A percentile compares a stretch with the other conserved stretches of the same genome.
Evolutionary conservation across 2,113 vertebrate species (phyloP).

Genomic region (Cygnus buccinator): DNA sequence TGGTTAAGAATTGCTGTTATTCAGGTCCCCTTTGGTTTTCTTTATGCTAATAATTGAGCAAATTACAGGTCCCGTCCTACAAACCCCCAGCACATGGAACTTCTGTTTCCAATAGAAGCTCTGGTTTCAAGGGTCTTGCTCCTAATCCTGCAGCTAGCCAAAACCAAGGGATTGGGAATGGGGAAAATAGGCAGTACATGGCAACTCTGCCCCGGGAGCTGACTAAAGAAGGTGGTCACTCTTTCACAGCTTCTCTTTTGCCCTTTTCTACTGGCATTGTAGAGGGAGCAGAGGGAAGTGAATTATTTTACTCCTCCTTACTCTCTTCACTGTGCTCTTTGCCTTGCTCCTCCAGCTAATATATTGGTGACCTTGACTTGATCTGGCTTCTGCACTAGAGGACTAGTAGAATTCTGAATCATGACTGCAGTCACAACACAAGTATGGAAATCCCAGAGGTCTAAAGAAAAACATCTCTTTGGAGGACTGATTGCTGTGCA

Average conservation of each 20-base stretch:
- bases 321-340: not conserved
- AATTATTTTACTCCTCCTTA: not conserved
- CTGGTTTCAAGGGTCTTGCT: fast-evolving
- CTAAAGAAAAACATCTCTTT: not conserved
- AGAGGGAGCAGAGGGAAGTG: not conserved
- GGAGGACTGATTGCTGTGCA: not conserved
- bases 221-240: not conserved
- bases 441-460: not conserved
- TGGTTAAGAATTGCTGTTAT: slow-evolving; percentile 29
- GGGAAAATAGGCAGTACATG: not conserved
- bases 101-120: slow-evolving; percentile 53
- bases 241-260: not conserved
- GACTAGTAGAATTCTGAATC: not conserved
- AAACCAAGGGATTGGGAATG: not conserved
- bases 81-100: slow-evolving; percentile 41
- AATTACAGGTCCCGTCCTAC: slow-evolving; percentile 43
- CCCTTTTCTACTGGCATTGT: not conserved
- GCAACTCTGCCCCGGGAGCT: not conserved
- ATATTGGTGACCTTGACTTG: not conserved
- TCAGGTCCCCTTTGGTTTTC: slow-evolving; percentile 26
- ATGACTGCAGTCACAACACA: not conserved
- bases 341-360: not conserved
- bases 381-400: not conserved
- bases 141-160: not conserved
- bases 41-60: slow-evolving; percentile 57